phyloP scores from a whole-genome alignment of 35 echinoderm and acorn worm genomes.

The Amphiura filiformis region DNA sequence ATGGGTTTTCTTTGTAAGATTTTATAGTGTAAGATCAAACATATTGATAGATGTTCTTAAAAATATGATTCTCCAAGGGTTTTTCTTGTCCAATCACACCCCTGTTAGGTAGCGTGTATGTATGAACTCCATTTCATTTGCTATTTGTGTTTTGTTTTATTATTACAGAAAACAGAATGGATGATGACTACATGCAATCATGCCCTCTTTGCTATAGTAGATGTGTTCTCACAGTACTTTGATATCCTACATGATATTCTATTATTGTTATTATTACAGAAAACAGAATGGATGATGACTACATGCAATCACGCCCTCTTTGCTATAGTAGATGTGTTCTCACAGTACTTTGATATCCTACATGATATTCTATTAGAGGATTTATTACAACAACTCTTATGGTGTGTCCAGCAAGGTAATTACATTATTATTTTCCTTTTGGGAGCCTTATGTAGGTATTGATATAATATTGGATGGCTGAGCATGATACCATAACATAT shows the following conservation, averaged over 20 bases:
- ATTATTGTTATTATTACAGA: slow-evolving; percentile 73
- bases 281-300: slow-evolving; percentile 99
- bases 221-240: slow-evolving; percentile 98
- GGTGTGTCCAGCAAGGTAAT: slow-evolving; percentile 99
- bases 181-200: slow-evolving; percentile 99
- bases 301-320: slow-evolving; percentile 97
- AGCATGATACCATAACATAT: too few species aligned
- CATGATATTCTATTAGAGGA: slow-evolving; percentile 88
- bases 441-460: background rate
- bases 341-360: slow-evolving; percentile 91
- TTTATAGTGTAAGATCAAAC: too few species aligned
- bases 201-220: slow-evolving; percentile 92
- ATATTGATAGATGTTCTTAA: too few species aligned
- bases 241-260: slow-evolving; percentile 80
- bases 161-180: slow-evolving; percentile 87
- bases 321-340: slow-evolving; percentile 96
- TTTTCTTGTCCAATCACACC: too few species aligned
- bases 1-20: too few species aligned
- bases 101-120: too few species aligned
- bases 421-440: too few species aligned
- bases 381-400: slow-evolving; percentile 80
- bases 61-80: too few species aligned
- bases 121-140: too few species aligned
- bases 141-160: background rate
- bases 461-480: too few species aligned